Evolutionary conservation across 2,888 invertebrate species (phyloP).

Genomic region (Drosophila neutralis): DNA sequence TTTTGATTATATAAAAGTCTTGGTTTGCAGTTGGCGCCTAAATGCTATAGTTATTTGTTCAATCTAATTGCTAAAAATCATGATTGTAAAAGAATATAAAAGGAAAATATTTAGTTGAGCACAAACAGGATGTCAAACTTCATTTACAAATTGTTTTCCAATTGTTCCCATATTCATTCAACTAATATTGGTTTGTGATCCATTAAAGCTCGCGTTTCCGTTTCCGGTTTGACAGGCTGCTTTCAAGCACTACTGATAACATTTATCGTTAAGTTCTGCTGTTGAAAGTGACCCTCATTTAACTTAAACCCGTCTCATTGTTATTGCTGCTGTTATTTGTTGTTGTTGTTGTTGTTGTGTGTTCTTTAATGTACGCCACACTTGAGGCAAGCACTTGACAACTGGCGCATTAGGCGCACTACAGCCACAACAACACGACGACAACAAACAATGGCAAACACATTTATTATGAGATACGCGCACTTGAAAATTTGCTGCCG

Average conservation of each 20-base stretch:
- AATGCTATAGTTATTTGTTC: constrained; percentile 4
- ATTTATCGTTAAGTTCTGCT: constrained; percentile 1
- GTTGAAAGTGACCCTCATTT: constrained; percentile 31
- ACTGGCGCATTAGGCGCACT: constrained; percentile 53
- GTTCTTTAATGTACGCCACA: constrained; percentile 42
- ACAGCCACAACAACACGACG: constrained; percentile 9
- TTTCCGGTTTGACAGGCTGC: neutral
- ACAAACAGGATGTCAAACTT: neutral
- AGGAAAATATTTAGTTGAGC: neutral
- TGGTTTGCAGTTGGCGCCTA: constrained; percentile 35
- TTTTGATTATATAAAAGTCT: neutral
- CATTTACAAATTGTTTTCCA: too few species aligned
- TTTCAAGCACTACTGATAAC: constrained; percentile 10
- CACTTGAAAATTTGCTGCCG: constrained; percentile 47
- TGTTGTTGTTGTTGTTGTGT: constrained; percentile 11
- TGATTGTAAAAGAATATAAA: constrained; percentile 1
- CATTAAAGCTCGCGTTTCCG: neutral
- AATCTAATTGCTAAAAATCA: constrained; percentile 1
- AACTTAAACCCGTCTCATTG: constrained; percentile 7
- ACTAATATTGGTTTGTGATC: too few species aligned
- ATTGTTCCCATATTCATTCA: neutral
- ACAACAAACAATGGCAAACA: constrained; percentile 37
- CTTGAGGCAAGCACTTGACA: constrained; percentile 55
- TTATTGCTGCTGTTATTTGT: neutral
- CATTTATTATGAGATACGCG: constrained; percentile 64